Evolutionary conservation across 2,797 vertebrate genomes (phyloP).

Genomic region (Poecilia picta): DNA sequence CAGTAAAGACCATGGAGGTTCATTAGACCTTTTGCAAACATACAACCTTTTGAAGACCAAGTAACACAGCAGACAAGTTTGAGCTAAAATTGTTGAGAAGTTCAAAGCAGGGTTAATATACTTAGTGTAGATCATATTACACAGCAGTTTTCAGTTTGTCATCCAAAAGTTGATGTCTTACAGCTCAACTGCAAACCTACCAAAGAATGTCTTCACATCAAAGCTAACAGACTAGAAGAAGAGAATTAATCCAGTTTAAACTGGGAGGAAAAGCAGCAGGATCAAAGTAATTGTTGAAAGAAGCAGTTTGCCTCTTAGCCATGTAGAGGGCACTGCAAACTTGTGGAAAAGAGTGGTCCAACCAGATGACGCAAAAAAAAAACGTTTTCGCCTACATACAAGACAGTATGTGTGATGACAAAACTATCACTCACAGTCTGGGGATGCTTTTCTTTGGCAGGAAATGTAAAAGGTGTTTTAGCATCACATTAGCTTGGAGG

Average conservation of each 20-base stretch:
- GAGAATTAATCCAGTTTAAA: not conserved
- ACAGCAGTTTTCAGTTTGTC: not conserved
- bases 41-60: not conserved
- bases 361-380: not conserved
- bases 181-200: not conserved
- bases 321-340: not conserved
- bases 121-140: not conserved
- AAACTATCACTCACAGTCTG: not conserved
- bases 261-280: not conserved
- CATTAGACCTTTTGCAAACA: not conserved
- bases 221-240: not conserved
- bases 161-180: not conserved
- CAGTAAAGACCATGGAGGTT: too few relatives aligned
- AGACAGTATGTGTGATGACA: not conserved
- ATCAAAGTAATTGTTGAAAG: not conserved
- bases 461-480: not conserved
- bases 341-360: not conserved
- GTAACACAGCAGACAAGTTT: not conserved
- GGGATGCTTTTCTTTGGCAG: too few relatives aligned
- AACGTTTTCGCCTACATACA: not conserved
- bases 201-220: not conserved
- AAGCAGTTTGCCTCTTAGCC: not conserved
- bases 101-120: not conserved
- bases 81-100: not conserved
- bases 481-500: not conserved